Evolutionary conservation across 2,888 invertebrate genomes (phyloP), one percentile per base, ranked within the genome.

Genomic region (Rhopalosiphum nymphaeae): DNA sequence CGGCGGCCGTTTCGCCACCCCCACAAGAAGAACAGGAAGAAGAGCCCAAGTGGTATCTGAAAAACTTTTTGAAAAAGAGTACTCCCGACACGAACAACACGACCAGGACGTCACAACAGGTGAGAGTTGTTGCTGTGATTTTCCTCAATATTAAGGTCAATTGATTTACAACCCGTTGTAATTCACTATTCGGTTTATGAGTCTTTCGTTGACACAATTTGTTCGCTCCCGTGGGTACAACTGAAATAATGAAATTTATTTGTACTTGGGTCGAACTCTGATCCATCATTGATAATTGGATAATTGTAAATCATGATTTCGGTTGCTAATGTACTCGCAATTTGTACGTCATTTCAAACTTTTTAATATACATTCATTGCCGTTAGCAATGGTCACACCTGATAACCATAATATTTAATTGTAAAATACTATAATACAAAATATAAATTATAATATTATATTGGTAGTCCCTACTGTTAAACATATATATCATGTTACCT

Each of bases 11-110:
- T 56, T 94, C 92, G 44, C 89, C 93, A 10, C 93, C 78, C 5
- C 87, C 57, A 93, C 95, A 95, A 94, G 95, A 94, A 91, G 94
- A 95, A 94, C 94, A 94, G 92, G 78, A 94, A 56, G 95, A 95
- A 89, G 95, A 95, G 93, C 95, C 94, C 91, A 93, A 95, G 56
- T 95, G 95, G 95, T 95, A 95, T 94, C 94, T 95, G 91, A 95
- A 95, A 89, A 95, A 95, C 89, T 95, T 95, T 94, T 91, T 95
- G 57, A 94, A 94, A 21, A 94, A 91, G 86, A 94, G 91, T 53
- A 94, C 94, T 42, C 94, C 94, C 26, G 94, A 94, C 67, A 94
- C 94, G 26, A 94, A 94, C 86, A 94, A 94, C 87, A 91, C 94
- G 61, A 91, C 86, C 49, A 86, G 94, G 67, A 91, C 91, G 44